Percentiles rank a stretch among this genome's conserved stretches.
phyloP scores from a whole-genome alignment of 2,888 invertebrate genomes.

The Meloe dianella region DNA sequence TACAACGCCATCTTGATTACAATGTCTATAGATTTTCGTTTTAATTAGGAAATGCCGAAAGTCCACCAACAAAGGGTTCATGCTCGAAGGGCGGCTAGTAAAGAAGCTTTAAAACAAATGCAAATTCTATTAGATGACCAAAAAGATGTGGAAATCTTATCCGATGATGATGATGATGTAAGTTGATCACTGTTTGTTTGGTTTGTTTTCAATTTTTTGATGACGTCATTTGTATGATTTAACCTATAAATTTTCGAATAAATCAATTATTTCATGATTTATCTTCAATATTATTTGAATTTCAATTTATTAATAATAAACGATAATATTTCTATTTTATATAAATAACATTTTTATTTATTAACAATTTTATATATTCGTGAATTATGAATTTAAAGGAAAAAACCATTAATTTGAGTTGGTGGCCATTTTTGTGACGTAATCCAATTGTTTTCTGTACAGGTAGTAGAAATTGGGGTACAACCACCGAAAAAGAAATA shows the following conservation, averaged over 20 bases:
- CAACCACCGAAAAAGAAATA: conserved; percentile 56
- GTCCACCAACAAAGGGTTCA: conserved; percentile 39
- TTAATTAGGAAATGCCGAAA: conserved; percentile 46
- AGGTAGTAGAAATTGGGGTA: conserved; percentile 46
- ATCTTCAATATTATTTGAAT: background rate
- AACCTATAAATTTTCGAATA: conserved; percentile 1
- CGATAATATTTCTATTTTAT: background rate
- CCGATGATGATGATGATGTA: conserved; percentile 54
- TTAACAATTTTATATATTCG: background rate
- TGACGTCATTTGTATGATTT: conserved; percentile 9
- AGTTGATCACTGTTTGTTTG: conserved; percentile 15
- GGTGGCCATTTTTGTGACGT: conserved; percentile 7
- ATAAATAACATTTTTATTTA: background rate
- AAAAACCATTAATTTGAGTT: background rate
- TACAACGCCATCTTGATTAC: conserved; percentile 24
- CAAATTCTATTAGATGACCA: conserved; percentile 52
- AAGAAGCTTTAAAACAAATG: conserved; percentile 57
- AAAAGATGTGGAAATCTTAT: conserved; percentile 59
- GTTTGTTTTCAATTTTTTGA: conserved; percentile 10
- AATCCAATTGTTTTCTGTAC: conserved; percentile 9
- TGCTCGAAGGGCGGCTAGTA: conserved; percentile 54
- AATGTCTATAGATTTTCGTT: conserved; percentile 2
- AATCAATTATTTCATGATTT: conserved; percentile 2
- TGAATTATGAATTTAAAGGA: background rate
- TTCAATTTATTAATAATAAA: background rate